Evolutionary conservation across 2,888 invertebrate species (phyloP), one percentile per base, ranked within the genome.

Genomic region (Ectemnius lituratus): DNA sequence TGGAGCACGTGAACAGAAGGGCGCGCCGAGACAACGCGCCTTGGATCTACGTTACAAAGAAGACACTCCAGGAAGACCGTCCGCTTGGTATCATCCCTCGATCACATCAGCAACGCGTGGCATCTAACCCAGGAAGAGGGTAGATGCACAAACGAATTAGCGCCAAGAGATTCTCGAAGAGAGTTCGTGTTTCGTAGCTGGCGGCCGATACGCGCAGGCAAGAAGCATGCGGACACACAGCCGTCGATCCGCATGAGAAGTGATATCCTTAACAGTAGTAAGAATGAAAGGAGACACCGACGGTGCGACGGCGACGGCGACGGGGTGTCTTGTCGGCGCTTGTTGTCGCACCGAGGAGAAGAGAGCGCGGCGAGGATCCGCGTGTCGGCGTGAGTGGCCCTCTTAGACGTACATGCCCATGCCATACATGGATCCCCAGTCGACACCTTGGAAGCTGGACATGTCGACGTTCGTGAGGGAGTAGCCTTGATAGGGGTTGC

Each of bases 351-450:
- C 62, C 20, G n/a, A 49, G 62, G 16, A 14, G 63, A 52, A 8
- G 14, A 14, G 52, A 20, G n/a, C 52, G 49, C 23, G n/a, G 28
- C 27, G 52, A 52, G 52, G 20, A 45, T 23, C 16, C 56, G 70
- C 20, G 49, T 23, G 23, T 4, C 47, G 46, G 28, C 1, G 14
- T 2, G 62, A 20, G 56, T 52, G 27, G 4, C 16, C 18, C 23
- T 14, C 56, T 93, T 94, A 96, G 91, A 97, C 96, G 93, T 97
- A 97, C 97, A 97, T 97, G 91, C 97, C 97, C 92, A 97, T 96
- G 88, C 97, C 96, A 91, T 97, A 97, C 96, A 97, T 96, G 87
- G 96, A 95, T 87, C 95, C 94, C 97, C 97, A 97, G 92, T 97
- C 97, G 84, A 97, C 96, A 74, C 96, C 96, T 91, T 97, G 97